Evolutionary conservation across 64 coral and sea anemone species (phyloP).

Genomic region (Trachythela sp.): DNA sequence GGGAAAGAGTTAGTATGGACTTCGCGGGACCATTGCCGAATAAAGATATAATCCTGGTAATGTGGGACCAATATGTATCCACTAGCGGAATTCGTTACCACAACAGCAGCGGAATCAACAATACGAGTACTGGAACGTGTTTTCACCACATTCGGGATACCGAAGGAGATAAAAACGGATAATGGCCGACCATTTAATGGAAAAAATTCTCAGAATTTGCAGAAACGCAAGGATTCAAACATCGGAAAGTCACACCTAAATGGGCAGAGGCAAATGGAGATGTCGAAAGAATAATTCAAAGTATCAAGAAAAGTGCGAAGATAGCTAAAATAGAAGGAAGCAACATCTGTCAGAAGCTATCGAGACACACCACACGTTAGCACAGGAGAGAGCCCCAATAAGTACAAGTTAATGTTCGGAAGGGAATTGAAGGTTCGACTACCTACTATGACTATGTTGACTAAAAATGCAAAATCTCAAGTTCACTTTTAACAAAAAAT

Average conservation of each 20-base stretch:
- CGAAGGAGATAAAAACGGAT: constrained; percentile 25
- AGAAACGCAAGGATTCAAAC: neutral
- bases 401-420: too few relatives aligned
- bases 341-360: neutral
- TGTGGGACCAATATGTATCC: neutral
- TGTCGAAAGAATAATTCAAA: constrained; percentile 7
- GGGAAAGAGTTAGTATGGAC: neutral
- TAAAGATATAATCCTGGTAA: neutral
- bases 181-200: constrained; percentile 22
- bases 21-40: constrained; percentile 20
- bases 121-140: constrained; percentile 12
- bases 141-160: constrained; percentile 32
- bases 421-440: too few relatives aligned
- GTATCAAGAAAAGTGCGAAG: constrained; percentile 35
- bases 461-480: too few relatives aligned
- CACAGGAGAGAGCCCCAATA: neutral
- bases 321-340: constrained; percentile 25
- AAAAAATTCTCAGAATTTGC: constrained; percentile 11
- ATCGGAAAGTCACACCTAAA: constrained; percentile 13
- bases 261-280: constrained; percentile 25
- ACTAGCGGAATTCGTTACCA: neutral
- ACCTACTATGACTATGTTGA: too few relatives aligned
- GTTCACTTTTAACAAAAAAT: too few relatives aligned
- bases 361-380: neutral
- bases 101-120: neutral